Conservation (phyloP, 2,888 invertebrate genomes). For the Spisula subtruncata region DNA sequence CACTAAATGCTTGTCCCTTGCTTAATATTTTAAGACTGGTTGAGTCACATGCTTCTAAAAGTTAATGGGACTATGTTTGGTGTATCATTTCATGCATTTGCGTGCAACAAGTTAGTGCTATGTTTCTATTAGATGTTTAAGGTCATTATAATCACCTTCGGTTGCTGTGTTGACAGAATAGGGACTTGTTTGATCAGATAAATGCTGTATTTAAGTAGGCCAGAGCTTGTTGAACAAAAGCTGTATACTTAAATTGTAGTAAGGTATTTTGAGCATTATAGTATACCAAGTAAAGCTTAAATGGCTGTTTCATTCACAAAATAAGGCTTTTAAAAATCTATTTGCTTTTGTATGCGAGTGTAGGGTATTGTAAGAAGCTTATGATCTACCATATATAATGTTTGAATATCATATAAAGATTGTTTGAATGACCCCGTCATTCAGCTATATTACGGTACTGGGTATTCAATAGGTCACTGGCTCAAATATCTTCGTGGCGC, state of each 20-base stretch:
- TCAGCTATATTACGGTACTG: neutral
- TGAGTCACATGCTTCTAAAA: too few species aligned
- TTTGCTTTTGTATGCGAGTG: slow-evolving; percentile 12
- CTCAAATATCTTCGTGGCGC: slow-evolving; percentile 1
- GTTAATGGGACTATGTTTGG: too few species aligned
- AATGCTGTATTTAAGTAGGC: slow-evolving; percentile 4
- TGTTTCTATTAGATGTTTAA: neutral
- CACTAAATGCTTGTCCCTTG: too few species aligned
- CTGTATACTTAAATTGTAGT: neutral
- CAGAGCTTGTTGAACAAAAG: slow-evolving; percentile 3
- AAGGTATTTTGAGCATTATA: neutral
- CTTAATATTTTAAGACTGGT: too few species aligned
- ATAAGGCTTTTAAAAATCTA: slow-evolving; percentile 11
- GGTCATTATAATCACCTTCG: neutral
- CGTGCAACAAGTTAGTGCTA: too few species aligned
- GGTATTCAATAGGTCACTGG: neutral
- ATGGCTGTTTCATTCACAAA: slow-evolving; percentile 13
- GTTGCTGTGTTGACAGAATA: slow-evolving; percentile 4
- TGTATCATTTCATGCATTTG: too few species aligned
- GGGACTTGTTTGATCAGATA: slow-evolving; percentile 5
- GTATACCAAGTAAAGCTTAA: slow-evolving; percentile 15
- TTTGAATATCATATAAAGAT: neutral
- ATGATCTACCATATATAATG: neutral
- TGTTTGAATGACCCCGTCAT: neutral
- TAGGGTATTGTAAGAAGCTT: slow-evolving; percentile 2